Conservation (phyloP, 1,140 invertebrate species). For the Pseudoatta argentina region DNA sequence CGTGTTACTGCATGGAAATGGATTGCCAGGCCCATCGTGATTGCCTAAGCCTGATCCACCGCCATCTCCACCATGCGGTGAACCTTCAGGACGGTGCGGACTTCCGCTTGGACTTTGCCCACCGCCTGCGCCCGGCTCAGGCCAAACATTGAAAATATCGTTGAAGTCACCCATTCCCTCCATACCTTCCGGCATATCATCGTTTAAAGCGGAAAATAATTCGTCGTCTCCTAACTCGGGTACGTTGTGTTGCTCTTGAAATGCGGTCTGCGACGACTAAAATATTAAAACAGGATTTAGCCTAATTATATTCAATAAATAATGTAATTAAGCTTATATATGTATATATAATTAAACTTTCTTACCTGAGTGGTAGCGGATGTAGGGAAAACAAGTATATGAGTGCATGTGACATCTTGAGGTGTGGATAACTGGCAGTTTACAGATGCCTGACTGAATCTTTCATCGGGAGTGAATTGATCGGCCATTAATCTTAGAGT, state of each 20-base stretch:
- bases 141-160: conserved; percentile 91
- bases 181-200: conserved; percentile 92
- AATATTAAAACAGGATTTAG: conserved; percentile 31
- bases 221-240: conserved; percentile 92
- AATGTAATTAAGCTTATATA: not conserved
- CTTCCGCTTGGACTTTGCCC: conserved; percentile 88
- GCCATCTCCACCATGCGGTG: conserved; percentile 88
- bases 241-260: conserved; percentile 93
- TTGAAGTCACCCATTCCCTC: conserved; percentile 91
- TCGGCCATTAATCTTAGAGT: conserved; percentile 97
- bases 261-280: conserved; percentile 94
- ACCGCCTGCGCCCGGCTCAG: conserved; percentile 88
- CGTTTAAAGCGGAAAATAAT: conserved; percentile 88
- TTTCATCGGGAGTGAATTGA: conserved; percentile 96
- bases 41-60: conserved; percentile 86
- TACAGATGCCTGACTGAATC: conserved; percentile 94
- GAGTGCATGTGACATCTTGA: conserved; percentile 98
- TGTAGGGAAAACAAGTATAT: conserved; percentile 99
- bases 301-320: not conserved
- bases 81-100: conserved; percentile 87
- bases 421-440: conserved; percentile 95
- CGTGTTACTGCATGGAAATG: conserved; percentile 88
- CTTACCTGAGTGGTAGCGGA: conserved; percentile 97
- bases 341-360: not conserved
- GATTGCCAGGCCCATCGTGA: conserved; percentile 87